Conservation (phyloP, 2,888 invertebrate species). For the Andrena trimmerana region DNA sequence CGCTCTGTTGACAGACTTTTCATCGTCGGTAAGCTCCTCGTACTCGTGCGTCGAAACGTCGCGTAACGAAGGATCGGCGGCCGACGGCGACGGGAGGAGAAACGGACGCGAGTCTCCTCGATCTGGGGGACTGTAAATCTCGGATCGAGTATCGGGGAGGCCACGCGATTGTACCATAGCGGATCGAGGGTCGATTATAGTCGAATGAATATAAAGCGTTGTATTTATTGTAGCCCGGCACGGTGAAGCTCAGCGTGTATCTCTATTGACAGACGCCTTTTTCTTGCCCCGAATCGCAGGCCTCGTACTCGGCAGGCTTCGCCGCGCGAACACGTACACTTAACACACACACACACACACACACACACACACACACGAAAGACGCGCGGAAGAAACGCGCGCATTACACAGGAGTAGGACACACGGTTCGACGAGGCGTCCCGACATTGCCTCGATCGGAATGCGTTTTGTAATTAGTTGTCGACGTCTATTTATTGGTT, state of each 20-base stretch:
- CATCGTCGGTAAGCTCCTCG: too few species aligned
- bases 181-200: constrained; percentile 33
- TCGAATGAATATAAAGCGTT: constrained; percentile 50
- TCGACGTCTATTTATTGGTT: constrained; percentile 73
- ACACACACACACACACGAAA: not conserved
- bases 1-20: too few species aligned
- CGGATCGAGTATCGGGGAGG: not conserved
- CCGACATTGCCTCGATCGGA: constrained; percentile 40
- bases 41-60: too few species aligned
- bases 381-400: not conserved
- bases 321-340: not conserved
- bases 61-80: too few species aligned
- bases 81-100: too few species aligned
- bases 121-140: too few species aligned
- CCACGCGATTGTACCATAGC: constrained; percentile 29
- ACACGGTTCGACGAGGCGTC: constrained; percentile 1
- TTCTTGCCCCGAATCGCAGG: constrained; percentile 4
- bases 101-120: too few species aligned
- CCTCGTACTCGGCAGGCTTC: not conserved
- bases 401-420: not conserved
- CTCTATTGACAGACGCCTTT: not conserved
- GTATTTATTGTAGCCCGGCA: constrained; percentile 67
- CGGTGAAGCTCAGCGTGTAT: constrained; percentile 11
- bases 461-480: constrained; percentile 69
- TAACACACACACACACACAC: not conserved